Conservation (phyloP, 2,797 vertebrate genomes). For the Eleutherodactylus coqui region DNA sequence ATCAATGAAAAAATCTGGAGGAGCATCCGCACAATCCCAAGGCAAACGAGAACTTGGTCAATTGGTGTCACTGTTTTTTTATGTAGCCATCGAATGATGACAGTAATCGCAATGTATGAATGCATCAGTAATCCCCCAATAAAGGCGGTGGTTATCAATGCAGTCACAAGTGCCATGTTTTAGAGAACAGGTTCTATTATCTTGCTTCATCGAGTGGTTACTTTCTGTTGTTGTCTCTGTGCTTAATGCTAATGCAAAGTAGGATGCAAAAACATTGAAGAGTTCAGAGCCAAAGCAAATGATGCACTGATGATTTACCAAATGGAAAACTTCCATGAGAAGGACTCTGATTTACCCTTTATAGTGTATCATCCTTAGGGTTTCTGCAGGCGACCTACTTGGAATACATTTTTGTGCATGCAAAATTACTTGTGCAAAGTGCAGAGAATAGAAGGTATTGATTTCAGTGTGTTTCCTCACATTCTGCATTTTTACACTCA, state of each 20-base stretch:
- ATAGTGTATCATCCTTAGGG: too few relatives aligned
- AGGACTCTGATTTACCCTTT: not conserved
- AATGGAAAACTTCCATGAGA: not conserved
- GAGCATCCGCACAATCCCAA: constrained; percentile 13
- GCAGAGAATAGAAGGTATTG: too few relatives aligned
- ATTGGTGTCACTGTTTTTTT: not conserved
- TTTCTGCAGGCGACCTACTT: too few relatives aligned
- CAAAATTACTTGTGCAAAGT: too few relatives aligned
- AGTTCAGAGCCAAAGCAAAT: not conserved
- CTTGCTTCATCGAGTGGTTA: not conserved
- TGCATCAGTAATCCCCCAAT: not conserved
- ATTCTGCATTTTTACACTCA: too few relatives aligned
- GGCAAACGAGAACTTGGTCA: not conserved
- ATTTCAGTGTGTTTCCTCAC: too few relatives aligned
- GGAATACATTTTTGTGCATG: too few relatives aligned
- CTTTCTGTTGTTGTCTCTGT: not conserved
- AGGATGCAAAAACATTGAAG: not conserved
- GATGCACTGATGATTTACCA: not conserved
- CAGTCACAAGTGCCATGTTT: not conserved
- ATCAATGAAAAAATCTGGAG: not conserved
- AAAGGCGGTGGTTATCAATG: not conserved
- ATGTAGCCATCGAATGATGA: constrained; percentile 1
- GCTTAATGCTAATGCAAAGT: not conserved
- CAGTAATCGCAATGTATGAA: constrained; percentile 5
- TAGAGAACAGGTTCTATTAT: too few relatives aligned